Conservation (phyloP, 2,888 invertebrate species). For the Pterostichus madidus region DNA sequence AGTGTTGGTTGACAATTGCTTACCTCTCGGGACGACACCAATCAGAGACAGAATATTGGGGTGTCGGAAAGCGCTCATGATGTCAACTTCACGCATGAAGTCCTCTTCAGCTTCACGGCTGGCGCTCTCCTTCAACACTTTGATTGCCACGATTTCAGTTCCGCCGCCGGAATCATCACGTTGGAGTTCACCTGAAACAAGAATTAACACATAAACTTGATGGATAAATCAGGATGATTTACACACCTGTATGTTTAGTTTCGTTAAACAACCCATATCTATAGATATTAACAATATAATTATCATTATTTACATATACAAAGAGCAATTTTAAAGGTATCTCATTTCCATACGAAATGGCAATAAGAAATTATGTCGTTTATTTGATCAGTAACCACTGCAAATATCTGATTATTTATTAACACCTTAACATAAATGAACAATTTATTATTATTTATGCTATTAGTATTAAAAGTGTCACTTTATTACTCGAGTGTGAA, state of each 20-base stretch:
- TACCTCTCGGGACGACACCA: constrained; percentile 88
- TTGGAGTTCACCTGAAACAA: constrained; percentile 79
- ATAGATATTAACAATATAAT: too few relatives aligned
- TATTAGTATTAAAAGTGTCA: too few relatives aligned
- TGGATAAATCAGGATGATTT: neutral
- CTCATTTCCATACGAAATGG: too few relatives aligned
- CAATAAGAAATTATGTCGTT: too few relatives aligned
- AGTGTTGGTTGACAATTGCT: constrained; percentile 48
- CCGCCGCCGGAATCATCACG: constrained; percentile 74
- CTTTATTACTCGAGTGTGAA: too few relatives aligned
- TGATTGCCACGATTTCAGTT: constrained; percentile 84
- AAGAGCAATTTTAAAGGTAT: neutral
- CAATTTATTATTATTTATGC: too few relatives aligned
- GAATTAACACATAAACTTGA: constrained; percentile 8
- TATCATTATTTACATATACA: too few relatives aligned
- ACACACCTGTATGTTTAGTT: too few relatives aligned
- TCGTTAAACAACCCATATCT: too few relatives aligned
- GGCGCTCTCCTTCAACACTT: constrained; percentile 88
- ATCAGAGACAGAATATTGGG: constrained; percentile 88
- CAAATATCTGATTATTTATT: too few relatives aligned
- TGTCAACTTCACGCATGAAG: constrained; percentile 90
- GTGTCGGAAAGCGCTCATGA: constrained; percentile 90
- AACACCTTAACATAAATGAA: too few relatives aligned
- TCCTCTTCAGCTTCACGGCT: constrained; percentile 88
- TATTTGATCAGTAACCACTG: too few relatives aligned